These are phyloP conservation scores for Trichogramma evanescens DNA, from an alignment of 2,888 invertebrate genomes.

Conservation along the genomic window DNA sequence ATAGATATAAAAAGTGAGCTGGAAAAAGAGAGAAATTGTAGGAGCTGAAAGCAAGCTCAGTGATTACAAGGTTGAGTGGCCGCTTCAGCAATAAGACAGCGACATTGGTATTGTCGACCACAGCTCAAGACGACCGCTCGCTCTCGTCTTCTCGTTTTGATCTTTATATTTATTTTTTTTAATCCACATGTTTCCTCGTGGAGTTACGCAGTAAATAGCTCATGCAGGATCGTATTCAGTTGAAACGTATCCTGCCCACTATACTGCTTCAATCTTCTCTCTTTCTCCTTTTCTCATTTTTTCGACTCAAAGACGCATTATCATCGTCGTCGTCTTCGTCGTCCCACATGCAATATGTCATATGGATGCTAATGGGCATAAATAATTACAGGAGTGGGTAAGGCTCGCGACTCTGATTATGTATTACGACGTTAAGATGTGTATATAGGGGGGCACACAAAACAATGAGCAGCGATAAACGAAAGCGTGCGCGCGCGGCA, in stretches of 20 bases:
- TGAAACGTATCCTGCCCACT: too few species aligned
- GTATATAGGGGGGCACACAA: too few species aligned
- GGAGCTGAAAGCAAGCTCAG: constrained; percentile 30
- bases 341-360: neutral
- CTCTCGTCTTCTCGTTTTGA: neutral
- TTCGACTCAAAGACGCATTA: neutral
- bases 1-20: neutral
- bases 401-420: too few species aligned
- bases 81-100: constrained; percentile 47
- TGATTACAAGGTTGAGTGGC: constrained; percentile 48
- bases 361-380: neutral
- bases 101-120: constrained; percentile 39
- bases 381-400: neutral
- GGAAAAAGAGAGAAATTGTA: neutral
- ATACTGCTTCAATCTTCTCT: neutral
- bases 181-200: neutral
- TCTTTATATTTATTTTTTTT: neutral
- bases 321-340: neutral
- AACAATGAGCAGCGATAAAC: neutral
- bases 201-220: neutral
- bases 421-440: neutral
- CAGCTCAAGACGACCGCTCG: constrained; percentile 29
- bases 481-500: neutral
- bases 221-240: too few species aligned
- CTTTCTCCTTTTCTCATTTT: neutral